Evolutionary conservation across 2,888 invertebrate genomes (phyloP).

Genomic region (Liodrosophila aerea): DNA sequence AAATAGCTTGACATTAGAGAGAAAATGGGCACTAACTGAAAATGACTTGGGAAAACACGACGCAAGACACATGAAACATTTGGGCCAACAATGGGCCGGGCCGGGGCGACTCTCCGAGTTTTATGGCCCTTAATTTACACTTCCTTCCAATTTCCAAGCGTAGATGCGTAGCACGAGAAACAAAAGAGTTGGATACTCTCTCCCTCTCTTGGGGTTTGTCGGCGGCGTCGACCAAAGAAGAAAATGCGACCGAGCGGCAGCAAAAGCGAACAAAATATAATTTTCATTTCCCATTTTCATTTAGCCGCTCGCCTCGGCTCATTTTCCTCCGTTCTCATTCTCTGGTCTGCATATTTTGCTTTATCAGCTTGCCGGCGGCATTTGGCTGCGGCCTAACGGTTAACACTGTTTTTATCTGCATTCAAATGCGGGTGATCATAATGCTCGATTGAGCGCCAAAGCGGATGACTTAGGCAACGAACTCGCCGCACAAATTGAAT

Average conservation of each 20-base stretch:
- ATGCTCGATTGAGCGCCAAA: constrained; percentile 6
- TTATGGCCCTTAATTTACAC: constrained; percentile 75
- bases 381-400: constrained; percentile 32
- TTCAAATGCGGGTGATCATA: constrained; percentile 36
- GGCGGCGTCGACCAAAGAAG: constrained; percentile 44
- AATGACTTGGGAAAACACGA: constrained; percentile 43
- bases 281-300: constrained; percentile 70
- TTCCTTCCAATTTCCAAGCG: constrained; percentile 54
- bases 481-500: constrained; percentile 41
- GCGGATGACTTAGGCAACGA: constrained; percentile 5
- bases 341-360: too few species aligned
- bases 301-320: neutral
- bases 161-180: constrained; percentile 22
- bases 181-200: constrained; percentile 19
- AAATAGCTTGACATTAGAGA: constrained; percentile 64
- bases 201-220: constrained; percentile 8
- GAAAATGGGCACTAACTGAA: constrained; percentile 43
- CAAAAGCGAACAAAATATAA: constrained; percentile 70
- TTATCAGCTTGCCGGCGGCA: constrained; percentile 16
- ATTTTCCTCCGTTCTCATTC: constrained; percentile 2
- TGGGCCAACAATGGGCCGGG: constrained; percentile 23
- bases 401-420: constrained; percentile 24
- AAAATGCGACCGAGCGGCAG: constrained; percentile 26
- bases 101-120: constrained; percentile 25
- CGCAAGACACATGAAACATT: constrained; percentile 23